Percentiles rank a stretch among this genome's conserved stretches.
Evolutionary conservation across 2,113 vertebrate species (phyloP).

Genomic region (Tachuris rubrigastra): DNA sequence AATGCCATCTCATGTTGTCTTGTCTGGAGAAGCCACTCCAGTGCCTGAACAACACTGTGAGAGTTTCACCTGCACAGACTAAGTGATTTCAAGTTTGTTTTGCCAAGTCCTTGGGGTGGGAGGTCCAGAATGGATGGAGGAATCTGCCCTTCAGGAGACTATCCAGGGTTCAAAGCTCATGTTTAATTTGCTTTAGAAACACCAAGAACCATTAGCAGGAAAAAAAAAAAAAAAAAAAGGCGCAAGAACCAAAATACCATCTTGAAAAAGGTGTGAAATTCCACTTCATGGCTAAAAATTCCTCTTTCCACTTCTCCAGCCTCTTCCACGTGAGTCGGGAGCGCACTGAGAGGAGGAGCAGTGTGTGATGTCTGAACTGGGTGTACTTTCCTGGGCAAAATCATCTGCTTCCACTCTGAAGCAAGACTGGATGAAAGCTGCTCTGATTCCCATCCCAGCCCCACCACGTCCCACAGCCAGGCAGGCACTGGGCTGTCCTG

Average conservation of each 20-base stretch:
- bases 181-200: not conserved
- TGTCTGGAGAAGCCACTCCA: not conserved
- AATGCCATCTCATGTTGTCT: not conserved
- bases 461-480: not conserved
- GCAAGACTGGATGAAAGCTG: not conserved
- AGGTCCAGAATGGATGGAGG: not conserved
- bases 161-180: fast-evolving
- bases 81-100: not conserved
- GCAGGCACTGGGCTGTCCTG: not conserved
- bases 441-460: not conserved
- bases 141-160: not conserved
- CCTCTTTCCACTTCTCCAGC: not conserved
- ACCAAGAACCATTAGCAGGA: not conserved
- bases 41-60: not conserved
- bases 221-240: fast-evolving
- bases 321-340: fast-evolving
- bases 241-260: not conserved
- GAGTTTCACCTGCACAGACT: not conserved
- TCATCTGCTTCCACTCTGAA: fast-evolving
- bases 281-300: not conserved
- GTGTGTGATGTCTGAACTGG: not conserved
- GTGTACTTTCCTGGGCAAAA: not conserved
- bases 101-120: not conserved
- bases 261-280: slow-evolving; percentile 8
- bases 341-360: fast-evolving